These are phyloP conservation scores for Drosophila greeni DNA, from an alignment of 2,888 invertebrate genomes.

Conservation along the genomic window DNA sequence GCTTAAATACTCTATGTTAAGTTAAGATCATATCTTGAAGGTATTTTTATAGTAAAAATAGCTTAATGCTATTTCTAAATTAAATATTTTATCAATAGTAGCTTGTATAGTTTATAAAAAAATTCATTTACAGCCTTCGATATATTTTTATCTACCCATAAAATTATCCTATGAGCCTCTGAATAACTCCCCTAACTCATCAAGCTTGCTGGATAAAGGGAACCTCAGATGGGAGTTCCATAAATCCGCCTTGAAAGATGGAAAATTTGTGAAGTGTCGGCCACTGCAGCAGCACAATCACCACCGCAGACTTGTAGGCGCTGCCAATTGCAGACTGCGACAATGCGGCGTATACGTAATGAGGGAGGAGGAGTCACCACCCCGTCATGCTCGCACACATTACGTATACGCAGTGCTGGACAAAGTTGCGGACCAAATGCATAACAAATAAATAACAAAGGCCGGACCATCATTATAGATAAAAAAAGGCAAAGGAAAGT, in stretches of 20 bases:
- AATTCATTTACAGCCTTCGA: no score
- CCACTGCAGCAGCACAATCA: constrained; percentile 50
- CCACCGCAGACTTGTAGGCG: constrained; percentile 75
- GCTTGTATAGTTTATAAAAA: no score
- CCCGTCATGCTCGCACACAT: constrained; percentile 21
- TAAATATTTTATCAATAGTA: no score
- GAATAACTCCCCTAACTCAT: background rate
- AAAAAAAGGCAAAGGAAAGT: constrained; percentile 27
- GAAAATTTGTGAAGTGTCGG: constrained; percentile 58
- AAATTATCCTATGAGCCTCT: background rate
- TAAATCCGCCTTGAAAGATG: constrained; percentile 9
- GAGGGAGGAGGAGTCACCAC: constrained; percentile 13
- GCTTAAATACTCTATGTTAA: constrained; percentile 2
- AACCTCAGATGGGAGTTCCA: background rate
- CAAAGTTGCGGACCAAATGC: constrained; percentile 50
- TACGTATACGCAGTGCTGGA: constrained; percentile 42
- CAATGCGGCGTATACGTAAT: constrained; percentile 58
- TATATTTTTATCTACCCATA: background rate
- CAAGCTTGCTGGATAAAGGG: background rate
- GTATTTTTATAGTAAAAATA: no score
- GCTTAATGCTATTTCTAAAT: no score
- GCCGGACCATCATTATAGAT: constrained; percentile 30
- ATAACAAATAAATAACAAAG: constrained; percentile 64
- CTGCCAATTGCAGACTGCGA: constrained; percentile 71
- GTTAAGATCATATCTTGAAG: background rate